Base-by-base conservation (phyloP, 2,113 vertebrate species). In the Cynoglossus semilaevis region DNA sequence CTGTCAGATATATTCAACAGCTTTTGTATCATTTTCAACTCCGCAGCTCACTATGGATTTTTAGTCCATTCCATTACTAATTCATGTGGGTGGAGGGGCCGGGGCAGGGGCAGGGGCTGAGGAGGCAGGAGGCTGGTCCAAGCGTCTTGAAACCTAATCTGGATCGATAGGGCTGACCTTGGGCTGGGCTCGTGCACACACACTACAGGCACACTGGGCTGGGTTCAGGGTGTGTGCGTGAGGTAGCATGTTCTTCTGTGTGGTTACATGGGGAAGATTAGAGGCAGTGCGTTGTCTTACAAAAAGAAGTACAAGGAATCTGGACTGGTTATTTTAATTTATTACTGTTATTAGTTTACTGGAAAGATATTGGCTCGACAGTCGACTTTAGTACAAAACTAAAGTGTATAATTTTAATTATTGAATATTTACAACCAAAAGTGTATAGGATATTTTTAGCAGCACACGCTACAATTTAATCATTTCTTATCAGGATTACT, bases 141-240 rank as follows among this genome's bases (percentile, higher is more conserved):
- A 73, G 82, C 83, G 68, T 56, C 60, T 61, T 68, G 85, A 82
- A 90, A 90, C 71, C 77, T 64, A 63, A 89, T 72, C 85, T 66
- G 70, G 80, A 91, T 90, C 88, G 74, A 90, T 88, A 82, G 13
- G 40, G 43, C 50, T 85, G 85, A 88, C 87, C 89, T 91, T 90
- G 88, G 80, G 64, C 48, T 51, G 66, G 48, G 51, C 58, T 73
- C 60, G 46, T 73, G 48, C 48, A 6, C n/a, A n/a, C n/a, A n/a
- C 22, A 29, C 22, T 29, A 29, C 63, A 52, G 55, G 42, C 40
- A 14, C 48, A 36, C 58, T 38, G 67, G 57, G 42, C 57, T 48
- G 70, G 19, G 13, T 7, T 13, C 13, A 8, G 7, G 47, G 47
- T 12, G 9, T 41, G 38, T 40, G 37, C 8, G 37, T 41, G 38